These are phyloP conservation scores for Procambarus virginalis DNA, from an alignment of 1,140 invertebrate genomes.

Conservation along the genomic window DNA sequence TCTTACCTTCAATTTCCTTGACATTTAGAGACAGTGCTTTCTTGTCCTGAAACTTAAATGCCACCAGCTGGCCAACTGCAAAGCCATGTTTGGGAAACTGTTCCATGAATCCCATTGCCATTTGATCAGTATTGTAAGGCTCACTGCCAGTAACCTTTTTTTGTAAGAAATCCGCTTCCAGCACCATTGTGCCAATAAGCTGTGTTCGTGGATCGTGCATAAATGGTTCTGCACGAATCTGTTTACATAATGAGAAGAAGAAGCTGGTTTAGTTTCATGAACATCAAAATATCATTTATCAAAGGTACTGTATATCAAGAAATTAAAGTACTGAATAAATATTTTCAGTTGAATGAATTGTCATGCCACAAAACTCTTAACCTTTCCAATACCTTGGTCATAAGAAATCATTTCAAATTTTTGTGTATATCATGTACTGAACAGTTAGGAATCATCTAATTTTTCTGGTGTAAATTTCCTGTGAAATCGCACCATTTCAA, in stretches of 20 bases:
- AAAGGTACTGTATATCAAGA: too few species aligned
- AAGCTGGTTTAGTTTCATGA: too few species aligned
- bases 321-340: too few species aligned
- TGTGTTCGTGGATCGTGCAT: conserved; percentile 79
- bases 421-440: too few species aligned
- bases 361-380: too few species aligned
- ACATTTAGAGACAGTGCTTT: conserved; percentile 88
- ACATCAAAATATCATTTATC: too few species aligned
- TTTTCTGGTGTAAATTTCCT: too few species aligned
- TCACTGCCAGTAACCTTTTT: conserved; percentile 82
- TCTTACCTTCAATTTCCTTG: conserved; percentile 90
- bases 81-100: conserved; percentile 94
- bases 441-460: too few species aligned
- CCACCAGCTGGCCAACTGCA: conserved; percentile 91
- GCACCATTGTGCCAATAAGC: conserved; percentile 87
- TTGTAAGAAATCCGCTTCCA: conserved; percentile 94
- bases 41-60: conserved; percentile 91
- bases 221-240: conserved; percentile 51
- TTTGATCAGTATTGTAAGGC: conserved; percentile 94
- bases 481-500: too few species aligned
- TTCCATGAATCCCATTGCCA: conserved; percentile 94
- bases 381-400: too few species aligned
- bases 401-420: too few species aligned
- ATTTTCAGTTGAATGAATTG: too few species aligned
- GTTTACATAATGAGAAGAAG: neutral